phyloP scores from a whole-genome alignment of 2,113 vertebrate species.

The Acrocephalus kingi region DNA sequence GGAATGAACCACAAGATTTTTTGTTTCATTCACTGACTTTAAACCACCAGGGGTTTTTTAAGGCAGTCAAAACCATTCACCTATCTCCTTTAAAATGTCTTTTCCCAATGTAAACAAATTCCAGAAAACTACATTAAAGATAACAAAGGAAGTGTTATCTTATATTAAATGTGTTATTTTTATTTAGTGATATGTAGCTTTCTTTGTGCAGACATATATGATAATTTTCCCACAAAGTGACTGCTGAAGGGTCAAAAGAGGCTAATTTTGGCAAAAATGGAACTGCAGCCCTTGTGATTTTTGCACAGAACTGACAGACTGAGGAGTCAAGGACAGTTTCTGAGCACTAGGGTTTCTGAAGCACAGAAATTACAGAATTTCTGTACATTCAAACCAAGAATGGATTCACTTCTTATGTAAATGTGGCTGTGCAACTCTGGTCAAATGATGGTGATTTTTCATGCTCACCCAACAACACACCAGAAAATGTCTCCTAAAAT shows the following conservation, averaged over 20 bases:
- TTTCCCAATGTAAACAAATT: background rate
- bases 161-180: background rate
- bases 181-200: background rate
- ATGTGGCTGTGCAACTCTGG: background rate
- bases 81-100: background rate
- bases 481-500: background rate
- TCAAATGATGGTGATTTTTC: background rate
- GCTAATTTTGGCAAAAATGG: background rate
- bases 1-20: background rate
- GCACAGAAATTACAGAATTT: background rate
- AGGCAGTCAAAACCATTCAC: fast-evolving
- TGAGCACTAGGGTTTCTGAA: background rate
- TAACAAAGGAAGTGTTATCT: background rate
- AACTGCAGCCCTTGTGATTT: background rate
- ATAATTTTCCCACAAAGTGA: background rate
- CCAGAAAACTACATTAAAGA: background rate
- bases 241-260: background rate
- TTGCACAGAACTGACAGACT: background rate
- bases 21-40: background rate
- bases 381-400: background rate
- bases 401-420: background rate
- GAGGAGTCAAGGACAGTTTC: background rate
- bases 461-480: fast-evolving
- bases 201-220: background rate
- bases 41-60: background rate